Evolutionary conservation across 2,113 vertebrate genomes (phyloP).

Genomic region (Guaruba guarouba): DNA sequence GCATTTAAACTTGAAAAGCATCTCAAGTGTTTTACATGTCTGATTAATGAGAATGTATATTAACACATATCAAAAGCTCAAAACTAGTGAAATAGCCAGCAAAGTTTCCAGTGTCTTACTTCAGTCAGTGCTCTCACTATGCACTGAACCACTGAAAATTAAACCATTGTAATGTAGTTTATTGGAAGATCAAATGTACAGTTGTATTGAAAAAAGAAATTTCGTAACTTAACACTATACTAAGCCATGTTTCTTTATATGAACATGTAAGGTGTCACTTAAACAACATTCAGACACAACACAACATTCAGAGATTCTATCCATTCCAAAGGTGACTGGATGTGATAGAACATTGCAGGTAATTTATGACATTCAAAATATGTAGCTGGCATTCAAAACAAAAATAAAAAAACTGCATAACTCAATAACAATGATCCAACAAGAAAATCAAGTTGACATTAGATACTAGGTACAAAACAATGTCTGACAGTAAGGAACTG

Average conservation of each 20-base stretch:
- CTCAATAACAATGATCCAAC: not conserved
- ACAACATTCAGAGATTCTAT: not conserved
- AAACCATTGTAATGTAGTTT: not conserved
- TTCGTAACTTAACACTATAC: not conserved
- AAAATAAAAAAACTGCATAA: not conserved
- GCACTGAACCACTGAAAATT: not conserved
- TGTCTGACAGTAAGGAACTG: not conserved
- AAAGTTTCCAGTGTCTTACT: not conserved
- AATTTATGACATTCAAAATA: not conserved
- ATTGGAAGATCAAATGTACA: not conserved
- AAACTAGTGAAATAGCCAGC: not conserved
- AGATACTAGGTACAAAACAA: fast-evolving
- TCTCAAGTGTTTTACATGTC: not conserved
- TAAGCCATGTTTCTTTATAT: not conserved
- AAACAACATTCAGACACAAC: not conserved
- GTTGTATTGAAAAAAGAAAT: not conserved
- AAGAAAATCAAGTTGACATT: not conserved
- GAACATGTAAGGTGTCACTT: not conserved
- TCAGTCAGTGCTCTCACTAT: not conserved
- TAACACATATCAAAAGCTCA: not conserved
- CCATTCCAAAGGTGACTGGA: not conserved
- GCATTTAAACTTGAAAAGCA: not conserved
- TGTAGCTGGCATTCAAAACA: not conserved
- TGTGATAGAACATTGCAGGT: not conserved
- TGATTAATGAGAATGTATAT: not conserved